phyloP scores from a whole-genome alignment of 2,113 vertebrate species.

The Sturnira hondurensis region DNA sequence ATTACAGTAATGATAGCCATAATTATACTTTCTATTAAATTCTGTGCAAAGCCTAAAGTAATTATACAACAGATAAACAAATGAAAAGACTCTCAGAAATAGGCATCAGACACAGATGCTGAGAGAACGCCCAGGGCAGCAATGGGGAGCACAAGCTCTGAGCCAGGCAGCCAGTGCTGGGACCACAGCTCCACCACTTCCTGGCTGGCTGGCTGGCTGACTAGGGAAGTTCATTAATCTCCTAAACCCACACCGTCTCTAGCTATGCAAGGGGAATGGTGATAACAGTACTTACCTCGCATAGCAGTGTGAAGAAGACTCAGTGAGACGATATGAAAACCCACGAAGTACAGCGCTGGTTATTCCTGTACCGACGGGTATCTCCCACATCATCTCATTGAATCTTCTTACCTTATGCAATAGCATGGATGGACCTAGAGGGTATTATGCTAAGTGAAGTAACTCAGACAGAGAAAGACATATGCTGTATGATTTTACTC shows the following conservation, averaged over 20 bases:
- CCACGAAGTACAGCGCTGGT: neutral
- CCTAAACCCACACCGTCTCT: neutral
- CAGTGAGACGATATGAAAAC: neutral
- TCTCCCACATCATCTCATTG: neutral
- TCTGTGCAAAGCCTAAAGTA: slow-evolving; percentile 19
- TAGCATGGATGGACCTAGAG: neutral
- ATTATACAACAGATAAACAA: slow-evolving; percentile 34
- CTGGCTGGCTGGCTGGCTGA: neutral
- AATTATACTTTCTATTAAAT: slow-evolving; percentile 36
- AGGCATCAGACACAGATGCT: neutral
- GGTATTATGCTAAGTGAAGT: neutral
- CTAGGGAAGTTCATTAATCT: neutral
- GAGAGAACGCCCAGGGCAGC: neutral
- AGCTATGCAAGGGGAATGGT: neutral
- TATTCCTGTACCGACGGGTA: neutral
- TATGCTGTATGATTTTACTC: neutral
- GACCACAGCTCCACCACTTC: neutral
- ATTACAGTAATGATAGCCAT: neutral
- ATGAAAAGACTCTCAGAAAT: neutral
- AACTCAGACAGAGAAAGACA: neutral
- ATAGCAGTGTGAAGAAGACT: neutral
- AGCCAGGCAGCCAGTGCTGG: neutral
- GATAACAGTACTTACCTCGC: neutral
- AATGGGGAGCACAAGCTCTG: fast-evolving
- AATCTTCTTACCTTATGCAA: neutral